Percentiles rank a stretch among this genome's conserved stretches.
phyloP scores from a whole-genome alignment of 1,140 invertebrate genomes.

The Berghia stephanieae region DNA sequence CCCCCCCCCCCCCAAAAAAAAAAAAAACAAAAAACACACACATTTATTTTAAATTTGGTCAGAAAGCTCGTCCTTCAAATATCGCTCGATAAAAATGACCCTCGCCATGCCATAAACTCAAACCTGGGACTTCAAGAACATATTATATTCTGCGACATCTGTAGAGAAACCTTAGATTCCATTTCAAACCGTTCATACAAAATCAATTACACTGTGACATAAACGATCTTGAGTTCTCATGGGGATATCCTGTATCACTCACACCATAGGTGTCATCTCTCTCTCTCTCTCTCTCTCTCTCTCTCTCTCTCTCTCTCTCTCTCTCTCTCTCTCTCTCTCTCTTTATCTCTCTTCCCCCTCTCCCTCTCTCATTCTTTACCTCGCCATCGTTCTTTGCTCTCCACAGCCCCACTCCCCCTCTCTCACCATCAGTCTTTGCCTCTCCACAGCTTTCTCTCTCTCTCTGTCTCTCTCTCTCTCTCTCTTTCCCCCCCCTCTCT shows the following conservation, averaged over 20 bases:
- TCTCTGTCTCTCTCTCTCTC: not conserved
- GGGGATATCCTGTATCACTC: not conserved
- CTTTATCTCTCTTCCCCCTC: slow-evolving; percentile 1
- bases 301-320: slow-evolving; percentile 25
- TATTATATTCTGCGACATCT: too few species aligned
- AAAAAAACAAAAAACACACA: too few species aligned
- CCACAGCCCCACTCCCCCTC: not conserved
- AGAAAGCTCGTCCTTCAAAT: too few species aligned
- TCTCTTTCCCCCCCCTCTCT: slow-evolving; percentile 6
- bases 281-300: slow-evolving; percentile 15
- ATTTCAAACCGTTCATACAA: too few species aligned
- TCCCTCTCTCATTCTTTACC: not conserved
- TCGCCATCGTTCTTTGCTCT: not conserved
- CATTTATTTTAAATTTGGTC: too few species aligned
- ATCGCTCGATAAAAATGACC: too few species aligned
- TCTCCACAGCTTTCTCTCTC: not conserved
- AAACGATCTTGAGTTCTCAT: too few species aligned
- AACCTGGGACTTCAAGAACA: too few species aligned
- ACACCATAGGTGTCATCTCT: not conserved
- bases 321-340: slow-evolving; percentile 15
- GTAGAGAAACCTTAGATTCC: too few species aligned
- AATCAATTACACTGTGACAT: too few species aligned
- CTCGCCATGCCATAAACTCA: too few species aligned
- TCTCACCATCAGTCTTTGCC: not conserved
- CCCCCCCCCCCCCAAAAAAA: too few species aligned